Base-by-base conservation (phyloP, 2,113 vertebrate genomes). In the Chaetura pelagica region DNA sequence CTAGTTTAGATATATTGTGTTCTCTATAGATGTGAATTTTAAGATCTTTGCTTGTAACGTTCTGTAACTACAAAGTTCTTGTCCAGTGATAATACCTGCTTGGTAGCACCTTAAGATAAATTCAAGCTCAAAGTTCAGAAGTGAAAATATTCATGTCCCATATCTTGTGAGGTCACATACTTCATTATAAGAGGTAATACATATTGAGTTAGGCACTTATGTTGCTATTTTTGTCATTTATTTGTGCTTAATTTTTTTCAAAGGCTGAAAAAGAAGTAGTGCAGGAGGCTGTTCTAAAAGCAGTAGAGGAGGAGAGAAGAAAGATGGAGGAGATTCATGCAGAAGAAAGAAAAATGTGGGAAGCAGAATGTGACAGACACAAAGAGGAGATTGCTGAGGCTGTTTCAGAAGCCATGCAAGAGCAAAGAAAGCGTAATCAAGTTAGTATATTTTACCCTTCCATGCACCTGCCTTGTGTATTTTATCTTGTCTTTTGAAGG, bases 261-360 rank as follows among this genome's bases (percentile, higher is more conserved):
- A 95, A 98, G 98, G 79, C 96, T 95, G 98, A 98, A 82, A 97
- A 98, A 90, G 97, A 97, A 93, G 64, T 68, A 8, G 9, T 98
- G 44, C 95, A 52, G 49, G 95, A 97, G 42, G 92, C 96, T 83
- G 75, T 98, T 95, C 91, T 97, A 81, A 97, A 97, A 95, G 98
- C 98, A 35, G 88, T 98, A 22, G 97, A 97, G 82, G 98, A 97
- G 85, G 98, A 98, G 84, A 97, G 97, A 38, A 98, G 86, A 92
- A 96, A 83, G 30, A 87, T 97, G 90, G 97, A 97, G 76, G 98
- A 97, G 82, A 79, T 86, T 27, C 97, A 98, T 18, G 95, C 87
- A 49, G 97, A 98, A 90, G 98, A 98, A 87, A 97, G 97, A 79
- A 97, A 98, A 87, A 55, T 95, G 16, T 98, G 98, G 98, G 97